These are phyloP conservation scores for Pycnomerus fuliginosus DNA, from an alignment of 2,888 invertebrate genomes.

Conservation along the genomic window DNA sequence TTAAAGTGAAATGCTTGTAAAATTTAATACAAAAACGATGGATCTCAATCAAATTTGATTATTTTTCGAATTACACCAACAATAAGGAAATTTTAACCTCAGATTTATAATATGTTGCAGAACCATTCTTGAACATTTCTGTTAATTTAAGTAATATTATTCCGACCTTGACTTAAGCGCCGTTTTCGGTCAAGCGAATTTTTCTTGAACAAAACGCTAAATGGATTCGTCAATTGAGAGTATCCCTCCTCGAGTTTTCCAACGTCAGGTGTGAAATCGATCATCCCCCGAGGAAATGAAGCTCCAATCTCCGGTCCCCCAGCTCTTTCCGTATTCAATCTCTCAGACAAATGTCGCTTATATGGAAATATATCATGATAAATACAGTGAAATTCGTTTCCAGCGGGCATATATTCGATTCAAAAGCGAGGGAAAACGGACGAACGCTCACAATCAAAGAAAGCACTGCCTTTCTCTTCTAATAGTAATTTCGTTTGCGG, in stretches of 20 bases:
- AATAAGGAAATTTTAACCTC: no score
- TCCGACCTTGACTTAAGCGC: no score
- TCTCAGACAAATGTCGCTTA: slow-evolving; percentile 29
- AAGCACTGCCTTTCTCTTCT: slow-evolving; percentile 11
- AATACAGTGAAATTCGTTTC: slow-evolving; percentile 26
- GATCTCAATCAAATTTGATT: no score
- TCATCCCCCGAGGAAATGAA: slow-evolving; percentile 26
- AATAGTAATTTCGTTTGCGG: slow-evolving; percentile 12
- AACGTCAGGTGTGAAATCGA: slow-evolving; percentile 31
- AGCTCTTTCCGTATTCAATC: slow-evolving; percentile 30
- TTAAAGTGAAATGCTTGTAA: no score
- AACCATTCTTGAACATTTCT: no score
- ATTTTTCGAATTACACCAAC: no score
- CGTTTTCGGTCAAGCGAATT: no score
- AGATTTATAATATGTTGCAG: no score
- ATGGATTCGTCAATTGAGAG: no score
- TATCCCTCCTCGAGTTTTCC: slow-evolving; percentile 18
- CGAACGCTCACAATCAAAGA: slow-evolving; percentile 10
- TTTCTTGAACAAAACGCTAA: no score
- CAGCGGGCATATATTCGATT: slow-evolving; percentile 6
- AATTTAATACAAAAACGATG: no score
- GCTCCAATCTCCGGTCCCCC: slow-evolving; percentile 23
- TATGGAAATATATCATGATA: slow-evolving; percentile 30
- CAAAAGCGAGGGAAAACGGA: slow-evolving; percentile 3
- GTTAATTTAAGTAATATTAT: no score